These are phyloP conservation scores for Standfussiana lucernea DNA, from an alignment of 2,888 invertebrate genomes.

Conservation along the genomic window DNA sequence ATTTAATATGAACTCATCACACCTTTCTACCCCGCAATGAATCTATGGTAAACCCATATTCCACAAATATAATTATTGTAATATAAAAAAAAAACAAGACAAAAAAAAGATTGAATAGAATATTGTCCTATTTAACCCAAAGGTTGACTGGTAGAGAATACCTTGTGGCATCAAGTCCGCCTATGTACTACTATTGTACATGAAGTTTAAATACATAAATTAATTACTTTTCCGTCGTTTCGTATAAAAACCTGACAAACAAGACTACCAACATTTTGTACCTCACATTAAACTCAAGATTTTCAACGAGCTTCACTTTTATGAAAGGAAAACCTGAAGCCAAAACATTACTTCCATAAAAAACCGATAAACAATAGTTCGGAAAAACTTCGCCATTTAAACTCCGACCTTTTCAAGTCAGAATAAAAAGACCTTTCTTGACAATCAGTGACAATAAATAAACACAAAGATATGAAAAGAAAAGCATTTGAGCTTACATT, in stretches of 20 bases:
- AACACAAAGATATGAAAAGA: constrained; percentile 60
- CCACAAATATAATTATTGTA: too few species aligned
- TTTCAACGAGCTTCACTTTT: background rate
- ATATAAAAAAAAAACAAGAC: too few species aligned
- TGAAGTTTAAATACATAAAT: too few species aligned
- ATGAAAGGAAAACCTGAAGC: constrained; percentile 18
- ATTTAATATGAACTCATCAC: background rate
- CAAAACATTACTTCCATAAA: constrained; percentile 25
- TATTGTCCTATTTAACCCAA: too few species aligned
- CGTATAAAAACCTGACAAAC: background rate
- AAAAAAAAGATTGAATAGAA: too few species aligned
- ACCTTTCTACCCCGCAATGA: background rate
- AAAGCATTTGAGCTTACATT: constrained; percentile 63
- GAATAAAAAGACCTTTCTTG: constrained; percentile 54
- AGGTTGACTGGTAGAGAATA: too few species aligned
- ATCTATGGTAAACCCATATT: background rate
- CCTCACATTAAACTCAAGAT: background rate
- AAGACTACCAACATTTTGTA: background rate
- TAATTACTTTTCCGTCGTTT: background rate
- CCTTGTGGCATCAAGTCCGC: too few species aligned
- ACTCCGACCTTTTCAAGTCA: constrained; percentile 58
- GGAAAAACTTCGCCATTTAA: constrained; percentile 50
- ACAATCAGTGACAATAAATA: constrained; percentile 64
- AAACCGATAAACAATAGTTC: constrained; percentile 53
- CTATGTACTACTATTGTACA: too few species aligned